These are phyloP conservation scores for Acrossocheilus wenchowensis DNA, from an alignment of 2,797 vertebrate genomes.

Conservation along the genomic window DNA sequence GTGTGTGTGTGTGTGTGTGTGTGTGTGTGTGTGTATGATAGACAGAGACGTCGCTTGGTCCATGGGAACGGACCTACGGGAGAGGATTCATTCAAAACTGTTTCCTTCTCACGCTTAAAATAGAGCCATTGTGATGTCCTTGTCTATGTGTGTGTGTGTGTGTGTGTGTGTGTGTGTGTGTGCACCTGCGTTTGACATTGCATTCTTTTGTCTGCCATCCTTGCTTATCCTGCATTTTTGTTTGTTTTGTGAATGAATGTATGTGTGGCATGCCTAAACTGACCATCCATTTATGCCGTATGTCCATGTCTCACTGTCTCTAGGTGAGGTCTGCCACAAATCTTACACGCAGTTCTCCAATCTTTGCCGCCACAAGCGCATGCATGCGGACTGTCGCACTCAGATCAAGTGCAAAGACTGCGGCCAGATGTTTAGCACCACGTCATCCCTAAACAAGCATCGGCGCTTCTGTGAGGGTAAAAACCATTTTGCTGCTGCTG, in stretches of 20 bases:
- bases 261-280: conserved; percentile 3
- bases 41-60: conserved; percentile 80
- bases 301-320: conserved; percentile 47
- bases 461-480: conserved; percentile 99
- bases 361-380: conserved; percentile 99
- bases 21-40: conserved; percentile 39
- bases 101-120: conserved; percentile 98
- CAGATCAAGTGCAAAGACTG: conserved; percentile 99
- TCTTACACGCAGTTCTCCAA: conserved; percentile 99
- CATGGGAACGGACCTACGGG: conserved; percentile 99
- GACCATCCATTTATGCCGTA: not conserved
- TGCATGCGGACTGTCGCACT: conserved; percentile 99
- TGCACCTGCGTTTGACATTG: conserved; percentile 44
- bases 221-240: conserved; percentile 40
- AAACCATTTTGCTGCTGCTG: conserved; percentile 96
- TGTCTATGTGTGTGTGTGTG: conserved; percentile 59
- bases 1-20: conserved; percentile 39
- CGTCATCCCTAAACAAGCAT: conserved; percentile 99
- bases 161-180: conserved; percentile 67
- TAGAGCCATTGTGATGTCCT: conserved; percentile 99
- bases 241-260: conserved; percentile 40
- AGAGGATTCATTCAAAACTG: conserved; percentile 99
- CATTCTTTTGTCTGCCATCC: conserved; percentile 65
- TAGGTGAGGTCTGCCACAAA: conserved; percentile 99
- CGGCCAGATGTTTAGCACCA: conserved; percentile 99